Evolutionary conservation across 2,797 vertebrate species (phyloP).

Genomic region (Pelodytes ibericus): DNA sequence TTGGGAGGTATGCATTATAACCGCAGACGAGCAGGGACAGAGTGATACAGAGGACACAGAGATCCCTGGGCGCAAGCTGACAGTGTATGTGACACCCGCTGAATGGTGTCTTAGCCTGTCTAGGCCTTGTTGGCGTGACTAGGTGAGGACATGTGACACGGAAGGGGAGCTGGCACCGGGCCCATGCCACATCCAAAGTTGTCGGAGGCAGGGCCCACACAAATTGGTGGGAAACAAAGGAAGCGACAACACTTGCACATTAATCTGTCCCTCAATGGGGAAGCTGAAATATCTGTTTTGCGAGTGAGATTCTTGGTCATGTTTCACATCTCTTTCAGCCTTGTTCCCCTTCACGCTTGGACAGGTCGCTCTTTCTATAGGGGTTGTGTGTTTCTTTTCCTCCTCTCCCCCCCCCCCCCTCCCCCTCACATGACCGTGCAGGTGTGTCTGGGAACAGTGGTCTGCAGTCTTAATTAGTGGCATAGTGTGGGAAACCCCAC

Average conservation of each 20-base stretch:
- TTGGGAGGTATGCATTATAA: too few relatives aligned
- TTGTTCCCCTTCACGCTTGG: slow-evolving; percentile 63
- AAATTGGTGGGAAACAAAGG: slow-evolving; percentile 27
- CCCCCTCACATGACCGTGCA: slow-evolving; percentile 82
- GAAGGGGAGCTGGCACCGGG: not conserved
- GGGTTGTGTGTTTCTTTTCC: slow-evolving; percentile 34
- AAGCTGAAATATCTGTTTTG: not conserved
- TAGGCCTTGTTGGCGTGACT: not conserved
- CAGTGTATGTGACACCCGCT: too few relatives aligned
- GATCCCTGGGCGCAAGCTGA: too few relatives aligned
- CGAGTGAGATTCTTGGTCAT: not conserved
- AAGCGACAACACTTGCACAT: slow-evolving; percentile 39
- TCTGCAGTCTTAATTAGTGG: slow-evolving; percentile 87
- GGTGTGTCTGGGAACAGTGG: slow-evolving; percentile 88
- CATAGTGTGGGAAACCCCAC: slow-evolving; percentile 78
- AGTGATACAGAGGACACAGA: too few relatives aligned
- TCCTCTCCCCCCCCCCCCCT: too few relatives aligned
- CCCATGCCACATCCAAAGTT: not conserved
- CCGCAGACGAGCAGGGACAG: too few relatives aligned
- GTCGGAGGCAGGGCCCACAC: slow-evolving; percentile 21
- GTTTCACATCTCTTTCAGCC: slow-evolving; percentile 28
- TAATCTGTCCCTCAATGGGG: slow-evolving; percentile 38
- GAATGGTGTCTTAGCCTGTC: too few relatives aligned
- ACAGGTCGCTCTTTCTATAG: slow-evolving; percentile 53
- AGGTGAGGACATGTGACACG: slow-evolving; percentile 9